phyloP scores from a whole-genome alignment of 2,113 vertebrate species.

The Callocephalon fimbriatum region DNA sequence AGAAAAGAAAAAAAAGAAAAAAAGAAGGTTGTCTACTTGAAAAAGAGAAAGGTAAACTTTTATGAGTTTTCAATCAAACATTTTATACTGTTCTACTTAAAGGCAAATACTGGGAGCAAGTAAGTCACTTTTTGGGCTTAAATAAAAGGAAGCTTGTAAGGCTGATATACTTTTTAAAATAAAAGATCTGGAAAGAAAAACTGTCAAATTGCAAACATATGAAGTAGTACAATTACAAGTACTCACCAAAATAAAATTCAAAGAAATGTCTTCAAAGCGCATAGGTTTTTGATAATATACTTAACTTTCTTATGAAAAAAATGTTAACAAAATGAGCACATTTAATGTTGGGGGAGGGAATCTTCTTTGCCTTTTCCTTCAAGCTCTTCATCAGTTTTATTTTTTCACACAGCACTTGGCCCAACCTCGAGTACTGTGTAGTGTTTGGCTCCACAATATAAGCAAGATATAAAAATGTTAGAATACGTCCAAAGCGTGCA shows the following conservation, averaged over 20 bases:
- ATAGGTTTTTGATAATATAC: neutral
- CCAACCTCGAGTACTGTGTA: accelerated
- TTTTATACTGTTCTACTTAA: neutral
- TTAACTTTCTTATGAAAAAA: neutral
- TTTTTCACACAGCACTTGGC: neutral
- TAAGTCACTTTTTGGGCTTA: neutral
- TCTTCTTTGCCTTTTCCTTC: neutral
- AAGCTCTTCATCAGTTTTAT: neutral
- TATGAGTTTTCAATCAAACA: neutral
- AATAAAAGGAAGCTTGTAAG: neutral
- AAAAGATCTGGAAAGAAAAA: neutral
- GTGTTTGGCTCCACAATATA: neutral
- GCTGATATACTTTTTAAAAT: neutral
- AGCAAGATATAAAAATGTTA: neutral
- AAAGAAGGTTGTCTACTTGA: accelerated
- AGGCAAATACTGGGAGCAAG: neutral
- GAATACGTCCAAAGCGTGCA: neutral
- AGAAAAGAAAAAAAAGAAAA: neutral
- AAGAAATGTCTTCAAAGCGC: neutral
- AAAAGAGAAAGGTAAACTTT: neutral
- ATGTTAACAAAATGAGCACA: neutral
- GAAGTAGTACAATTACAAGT: neutral
- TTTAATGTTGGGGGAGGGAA: accelerated
- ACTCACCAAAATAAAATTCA: neutral
- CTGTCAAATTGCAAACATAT: neutral